Percentiles rank a stretch among this genome's conserved stretches.
Evolutionary conservation across 2,888 invertebrate species (phyloP).

Genomic region (Erpobdella octoculata): DNA sequence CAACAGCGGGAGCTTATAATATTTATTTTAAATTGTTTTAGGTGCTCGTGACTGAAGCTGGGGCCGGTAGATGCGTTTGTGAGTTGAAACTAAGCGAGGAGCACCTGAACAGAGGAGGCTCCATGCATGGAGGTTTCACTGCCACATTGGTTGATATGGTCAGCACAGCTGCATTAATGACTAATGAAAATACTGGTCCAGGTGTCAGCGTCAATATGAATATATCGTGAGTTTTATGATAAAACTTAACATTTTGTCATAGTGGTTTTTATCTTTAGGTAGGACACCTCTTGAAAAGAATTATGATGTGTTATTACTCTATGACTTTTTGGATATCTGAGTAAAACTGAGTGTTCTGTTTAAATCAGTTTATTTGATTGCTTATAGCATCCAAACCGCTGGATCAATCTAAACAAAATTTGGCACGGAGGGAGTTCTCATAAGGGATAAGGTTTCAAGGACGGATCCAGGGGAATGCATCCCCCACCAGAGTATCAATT

Average conservation of each 20-base stretch:
- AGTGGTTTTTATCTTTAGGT: not conserved
- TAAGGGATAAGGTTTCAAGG: too few species aligned
- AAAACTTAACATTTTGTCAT: not conserved
- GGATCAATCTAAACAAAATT: too few species aligned
- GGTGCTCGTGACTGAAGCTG: conserved; percentile 42
- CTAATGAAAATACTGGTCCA: conserved; percentile 57
- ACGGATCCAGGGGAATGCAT: too few species aligned
- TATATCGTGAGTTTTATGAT: conserved; percentile 60
- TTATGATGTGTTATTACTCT: not conserved
- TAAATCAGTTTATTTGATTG: too few species aligned
- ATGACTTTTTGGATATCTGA: too few species aligned
- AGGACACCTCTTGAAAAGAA: not conserved
- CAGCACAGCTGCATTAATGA: conserved; percentile 71
- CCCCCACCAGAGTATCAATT: too few species aligned
- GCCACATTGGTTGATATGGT: conserved; percentile 70
- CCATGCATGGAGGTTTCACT: conserved; percentile 77
- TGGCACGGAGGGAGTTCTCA: too few species aligned
- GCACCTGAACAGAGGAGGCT: conserved; percentile 67
- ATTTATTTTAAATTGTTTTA: not conserved
- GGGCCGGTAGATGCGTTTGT: conserved; percentile 67
- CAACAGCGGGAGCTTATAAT: not conserved
- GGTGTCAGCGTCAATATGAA: conserved; percentile 77
- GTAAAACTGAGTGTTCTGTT: too few species aligned
- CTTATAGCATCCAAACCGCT: too few species aligned
- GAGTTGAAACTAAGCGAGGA: conserved; percentile 68